phyloP scores from a whole-genome alignment of 2,888 invertebrate species.

The Julus scandinavius region DNA sequence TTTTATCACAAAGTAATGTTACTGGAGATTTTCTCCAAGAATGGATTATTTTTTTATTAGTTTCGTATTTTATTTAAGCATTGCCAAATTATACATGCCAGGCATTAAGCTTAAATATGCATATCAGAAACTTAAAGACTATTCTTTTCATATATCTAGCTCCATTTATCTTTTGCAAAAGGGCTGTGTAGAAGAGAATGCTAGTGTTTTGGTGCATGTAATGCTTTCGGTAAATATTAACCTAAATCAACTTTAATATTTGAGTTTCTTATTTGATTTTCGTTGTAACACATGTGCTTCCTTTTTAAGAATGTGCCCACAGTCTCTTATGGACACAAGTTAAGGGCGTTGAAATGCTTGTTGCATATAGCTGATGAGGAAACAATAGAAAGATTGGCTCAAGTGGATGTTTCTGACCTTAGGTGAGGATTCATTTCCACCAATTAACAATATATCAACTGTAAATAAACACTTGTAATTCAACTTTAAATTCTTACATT shows the following conservation, averaged over 20 bases:
- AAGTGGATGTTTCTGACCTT: background rate
- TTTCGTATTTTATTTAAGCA: too few species aligned
- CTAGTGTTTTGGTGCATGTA: background rate
- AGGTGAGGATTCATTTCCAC: background rate
- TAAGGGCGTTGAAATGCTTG: slow-evolving; percentile 24
- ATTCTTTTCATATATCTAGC: background rate
- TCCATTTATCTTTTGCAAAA: slow-evolving; percentile 29
- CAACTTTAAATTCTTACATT: background rate
- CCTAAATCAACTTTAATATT: background rate
- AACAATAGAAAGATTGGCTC: background rate
- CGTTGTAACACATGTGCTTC: background rate
- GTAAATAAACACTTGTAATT: background rate
- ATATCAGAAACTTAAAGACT: background rate
- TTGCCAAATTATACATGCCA: background rate
- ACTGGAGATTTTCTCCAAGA: too few species aligned
- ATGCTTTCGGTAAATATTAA: slow-evolving; percentile 35
- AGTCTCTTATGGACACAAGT: background rate
- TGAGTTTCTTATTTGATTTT: background rate
- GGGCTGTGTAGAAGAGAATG: slow-evolving; percentile 6
- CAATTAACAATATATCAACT: background rate
- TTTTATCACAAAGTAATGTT: background rate
- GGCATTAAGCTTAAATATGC: background rate
- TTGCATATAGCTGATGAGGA: slow-evolving; percentile 34
- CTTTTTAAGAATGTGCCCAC: background rate
- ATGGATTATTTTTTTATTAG: too few species aligned